Evolutionary conservation across 1,140 invertebrate genomes (phyloP), one percentile per base, ranked within the genome.

Genomic region (Dermatophagoides farinae): DNA sequence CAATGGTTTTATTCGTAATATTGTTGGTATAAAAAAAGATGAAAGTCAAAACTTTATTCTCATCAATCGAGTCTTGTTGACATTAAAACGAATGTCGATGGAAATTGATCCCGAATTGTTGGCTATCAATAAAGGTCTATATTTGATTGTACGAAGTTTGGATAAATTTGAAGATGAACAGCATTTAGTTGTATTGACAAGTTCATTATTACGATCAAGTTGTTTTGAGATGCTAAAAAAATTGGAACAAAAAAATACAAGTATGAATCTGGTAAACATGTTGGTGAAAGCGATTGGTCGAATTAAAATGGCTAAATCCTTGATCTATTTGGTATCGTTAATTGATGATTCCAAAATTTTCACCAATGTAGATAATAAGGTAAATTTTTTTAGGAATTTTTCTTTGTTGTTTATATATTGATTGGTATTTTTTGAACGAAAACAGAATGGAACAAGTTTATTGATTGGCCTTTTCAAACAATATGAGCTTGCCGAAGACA

Each of bases 1-100:
- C 53, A 59, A 37, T 50, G 64, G 65, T 5, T 51, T 67, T n/a
- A 23, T 55, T 6, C 16, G 23, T 11, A 6, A 14, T 12, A 55
- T 55, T 55, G 20, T n/a, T 25, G 10, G n/a, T 11, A 14, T 23
- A n/a, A 23, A 55, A 12, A 55, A 31, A 44, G 31, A 44, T 23
- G 31, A 44, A 18, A 23, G 31, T 12, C 14, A 14, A 44, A 39
- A 18, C 11, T 55, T 55, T 55, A 44, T 44, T 18, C 23, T 55
- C 10, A 55, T 55, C 53, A 55, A 55, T 12, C 53, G 53, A 2
- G 25, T 14, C 5, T 8, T 55, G 53, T 31, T 23, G 1, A 55
- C 53, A 44, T 44, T 55, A 31, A 55, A 55, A 23, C 38, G 41
- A 20, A 16, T 55, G 12, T 14, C 14, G 1, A 18, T 22, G 10